Evolutionary conservation across 2,888 invertebrate genomes (phyloP).

Genomic region (Aphodius sticticus): DNA sequence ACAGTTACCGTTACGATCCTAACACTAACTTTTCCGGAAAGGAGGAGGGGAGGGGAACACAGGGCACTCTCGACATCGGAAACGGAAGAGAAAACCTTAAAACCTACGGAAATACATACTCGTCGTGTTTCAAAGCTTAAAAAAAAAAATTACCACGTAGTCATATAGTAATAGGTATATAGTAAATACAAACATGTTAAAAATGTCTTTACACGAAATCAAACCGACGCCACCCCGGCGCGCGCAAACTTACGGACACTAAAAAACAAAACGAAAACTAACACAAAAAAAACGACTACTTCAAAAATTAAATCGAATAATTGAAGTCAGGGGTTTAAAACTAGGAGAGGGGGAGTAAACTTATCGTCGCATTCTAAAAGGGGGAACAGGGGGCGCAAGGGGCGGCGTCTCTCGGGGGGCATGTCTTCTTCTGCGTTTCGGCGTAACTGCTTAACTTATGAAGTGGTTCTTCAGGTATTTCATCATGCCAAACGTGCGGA

Average conservation of each 20-base stretch:
- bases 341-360: background rate
- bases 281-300: background rate
- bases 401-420: background rate
- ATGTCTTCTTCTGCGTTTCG: background rate
- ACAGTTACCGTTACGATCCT: conserved; percentile 20
- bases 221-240: background rate
- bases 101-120: conserved; percentile 7
- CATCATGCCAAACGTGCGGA: conserved; percentile 97
- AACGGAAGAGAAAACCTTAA: conserved; percentile 19
- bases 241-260: background rate
- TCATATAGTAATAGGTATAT: no score
- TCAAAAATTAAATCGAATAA: background rate
- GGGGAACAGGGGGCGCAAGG: background rate
- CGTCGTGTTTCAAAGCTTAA: conserved; percentile 10
- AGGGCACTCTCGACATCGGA: background rate
- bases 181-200: background rate
- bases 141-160: background rate
- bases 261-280: background rate
- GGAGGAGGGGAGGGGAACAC: background rate
- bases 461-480: conserved; percentile 94
- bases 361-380: conserved; percentile 5
- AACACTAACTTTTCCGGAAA: conserved; percentile 15
- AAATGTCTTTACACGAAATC: background rate
- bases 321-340: background rate
- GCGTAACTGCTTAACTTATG: conserved; percentile 62